Base-by-base conservation (phyloP, 2,797 vertebrate species). In the Neomorphus geoffroyi region DNA sequence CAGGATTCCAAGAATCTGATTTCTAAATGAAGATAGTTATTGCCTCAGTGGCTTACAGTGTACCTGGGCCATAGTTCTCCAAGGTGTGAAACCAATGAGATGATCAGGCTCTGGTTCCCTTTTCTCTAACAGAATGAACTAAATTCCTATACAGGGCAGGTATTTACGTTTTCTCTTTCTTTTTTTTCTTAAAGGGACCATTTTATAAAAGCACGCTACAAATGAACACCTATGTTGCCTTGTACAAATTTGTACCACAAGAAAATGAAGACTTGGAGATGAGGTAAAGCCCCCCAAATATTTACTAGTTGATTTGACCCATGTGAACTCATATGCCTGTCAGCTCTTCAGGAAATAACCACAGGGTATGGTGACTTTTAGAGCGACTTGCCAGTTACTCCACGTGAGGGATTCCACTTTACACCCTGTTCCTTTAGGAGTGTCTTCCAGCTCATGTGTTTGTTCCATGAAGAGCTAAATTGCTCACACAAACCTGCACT, bases 181-280 rank as follows among this genome's bases (percentile, higher is more conserved):
- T 27, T 71, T 77, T 75, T 86, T 62, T 92, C 57, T 94, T 97
- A 78, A 96, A 99, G 99, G 98, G 75, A 92, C 96, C 98, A 92
- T 96, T 98, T 87, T 97, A 98, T 96, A 98, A 98, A 97, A 99
- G 98, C 79, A 84, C 98, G 73, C 97, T 99, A 87, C 98, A 98
- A 96, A 98, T 98, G 95, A 99, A 98, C 98, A 99, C 98, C 95
- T 99, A 98, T 19, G 99, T 99, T 98, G 99, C 99, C 98, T 99
- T 99, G 98, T 99, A 98, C 98, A 98, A 98, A 97, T 99, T 99
- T 98, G 97, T 97, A 79, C 98, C 99, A 81, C 99, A 99, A 96
- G 99, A 99, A 88, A 98, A 97, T 87, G 98, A 99, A 92, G 99
- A 99, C 96, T 98, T 99, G 98, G 99, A 99, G 97, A 98, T 99